A percentile compares a stretch with the other conserved stretches of the same genome.
phyloP scores from a whole-genome alignment of 2,797 vertebrate species.

The Dipus sagitta region DNA sequence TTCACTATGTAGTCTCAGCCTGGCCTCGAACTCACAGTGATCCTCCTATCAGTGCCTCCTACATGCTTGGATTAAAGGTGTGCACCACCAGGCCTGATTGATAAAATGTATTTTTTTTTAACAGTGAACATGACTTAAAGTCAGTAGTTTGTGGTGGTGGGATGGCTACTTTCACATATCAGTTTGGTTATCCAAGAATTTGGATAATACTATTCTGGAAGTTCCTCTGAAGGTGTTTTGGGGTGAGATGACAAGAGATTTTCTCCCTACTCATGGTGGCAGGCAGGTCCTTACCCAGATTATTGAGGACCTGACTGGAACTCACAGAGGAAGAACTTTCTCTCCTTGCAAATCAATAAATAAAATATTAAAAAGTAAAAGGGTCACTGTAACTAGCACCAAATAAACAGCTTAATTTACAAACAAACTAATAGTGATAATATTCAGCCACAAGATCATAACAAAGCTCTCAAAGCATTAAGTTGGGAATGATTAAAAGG shows the following conservation, averaged over 20 bases:
- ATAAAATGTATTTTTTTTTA: no score
- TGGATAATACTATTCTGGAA: not conserved
- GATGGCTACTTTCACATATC: not conserved
- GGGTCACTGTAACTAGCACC: not conserved
- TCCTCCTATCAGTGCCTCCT: no score
- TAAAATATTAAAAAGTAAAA: no score
- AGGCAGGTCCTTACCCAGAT: not conserved
- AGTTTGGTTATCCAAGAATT: not conserved
- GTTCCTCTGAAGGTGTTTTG: not conserved
- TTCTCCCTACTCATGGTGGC: not conserved
- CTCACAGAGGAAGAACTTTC: not conserved
- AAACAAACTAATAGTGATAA: not conserved
- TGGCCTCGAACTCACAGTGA: no score
- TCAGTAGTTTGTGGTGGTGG: no score
- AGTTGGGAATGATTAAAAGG: not conserved
- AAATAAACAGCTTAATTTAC: not conserved
- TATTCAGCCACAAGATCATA: not conserved
- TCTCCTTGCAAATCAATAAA: no score
- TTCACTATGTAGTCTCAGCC: no score
- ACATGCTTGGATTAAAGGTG: no score
- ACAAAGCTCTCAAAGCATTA: not conserved
- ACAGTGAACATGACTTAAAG: not conserved
- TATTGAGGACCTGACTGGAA: not conserved
- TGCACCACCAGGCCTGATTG: no score
- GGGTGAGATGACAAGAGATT: not conserved